Conservation (phyloP, 1,140 invertebrate species). For the Pseudoatta argentina region DNA sequence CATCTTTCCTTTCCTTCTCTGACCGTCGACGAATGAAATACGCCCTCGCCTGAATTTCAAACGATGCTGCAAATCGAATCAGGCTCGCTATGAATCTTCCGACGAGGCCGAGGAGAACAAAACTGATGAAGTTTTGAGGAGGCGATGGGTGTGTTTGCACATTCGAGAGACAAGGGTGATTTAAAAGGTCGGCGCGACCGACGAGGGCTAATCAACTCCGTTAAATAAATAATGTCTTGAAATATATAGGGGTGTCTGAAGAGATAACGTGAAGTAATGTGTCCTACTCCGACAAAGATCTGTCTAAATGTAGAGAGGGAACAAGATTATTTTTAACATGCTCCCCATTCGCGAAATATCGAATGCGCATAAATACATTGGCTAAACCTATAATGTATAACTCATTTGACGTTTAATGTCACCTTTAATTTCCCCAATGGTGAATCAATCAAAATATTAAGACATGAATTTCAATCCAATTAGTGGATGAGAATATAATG, state of each 20-base stretch:
- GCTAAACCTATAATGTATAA: neutral
- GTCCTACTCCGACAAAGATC: neutral
- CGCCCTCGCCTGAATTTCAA: conserved; percentile 69
- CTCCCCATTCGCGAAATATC: neutral
- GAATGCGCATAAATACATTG: neutral
- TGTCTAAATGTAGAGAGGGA: neutral
- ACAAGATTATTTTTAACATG: conserved; percentile 3
- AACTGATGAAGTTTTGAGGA: conserved; percentile 31
- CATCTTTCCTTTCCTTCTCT: neutral
- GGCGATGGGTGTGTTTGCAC: conserved; percentile 39
- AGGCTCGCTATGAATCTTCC: conserved; percentile 71
- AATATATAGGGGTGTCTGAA: neutral
- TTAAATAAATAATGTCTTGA: conserved; percentile 39
- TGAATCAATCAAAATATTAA: conserved; percentile 2
- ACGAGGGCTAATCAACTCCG: conserved; percentile 35
- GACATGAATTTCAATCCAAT: neutral
- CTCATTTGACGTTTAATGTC: neutral
- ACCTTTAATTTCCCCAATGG: conserved; percentile 1
- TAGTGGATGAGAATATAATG: conserved; percentile 7
- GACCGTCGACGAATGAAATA: conserved; percentile 54
- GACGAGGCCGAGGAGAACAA: conserved; percentile 4
- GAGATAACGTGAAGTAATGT: neutral
- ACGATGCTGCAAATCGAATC: conserved; percentile 71
- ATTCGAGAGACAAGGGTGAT: conserved; percentile 54
- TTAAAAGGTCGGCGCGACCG: conserved; percentile 37